phyloP scores from a whole-genome alignment of 2,888 invertebrate species.

The Apoda limacodes region DNA sequence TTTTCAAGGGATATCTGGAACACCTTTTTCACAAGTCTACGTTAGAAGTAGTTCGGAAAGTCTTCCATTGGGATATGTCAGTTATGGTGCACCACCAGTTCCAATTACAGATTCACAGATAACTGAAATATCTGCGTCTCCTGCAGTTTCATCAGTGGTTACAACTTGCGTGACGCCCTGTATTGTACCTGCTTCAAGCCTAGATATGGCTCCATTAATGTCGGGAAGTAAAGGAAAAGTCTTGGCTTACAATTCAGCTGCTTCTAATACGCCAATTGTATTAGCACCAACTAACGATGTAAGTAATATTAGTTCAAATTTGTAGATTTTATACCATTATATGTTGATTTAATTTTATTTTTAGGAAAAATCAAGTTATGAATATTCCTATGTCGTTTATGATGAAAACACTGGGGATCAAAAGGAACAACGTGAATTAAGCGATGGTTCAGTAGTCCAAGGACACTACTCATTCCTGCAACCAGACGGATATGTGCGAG shows the following conservation, averaged over 20 bases:
- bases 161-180: conserved; percentile 47
- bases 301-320: conserved; percentile 21
- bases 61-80: conserved; percentile 32
- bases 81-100: conserved; percentile 34
- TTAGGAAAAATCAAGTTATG: conserved; percentile 38
- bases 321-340: conserved; percentile 2
- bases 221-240: conserved; percentile 31
- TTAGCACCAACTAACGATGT: conserved; percentile 38
- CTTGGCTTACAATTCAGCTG: conserved; percentile 32
- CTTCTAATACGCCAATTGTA: conserved; percentile 35
- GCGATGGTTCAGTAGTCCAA: conserved; percentile 63
- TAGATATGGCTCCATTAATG: conserved; percentile 28
- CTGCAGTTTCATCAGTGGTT: conserved; percentile 27
- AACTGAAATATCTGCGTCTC: conserved; percentile 33
- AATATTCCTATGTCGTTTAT: conserved; percentile 65
- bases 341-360: conserved; percentile 16
- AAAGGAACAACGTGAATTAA: conserved; percentile 60
- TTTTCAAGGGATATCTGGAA: conserved; percentile 26
- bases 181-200: conserved; percentile 30
- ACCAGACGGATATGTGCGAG: conserved; percentile 63
- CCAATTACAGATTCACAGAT: conserved; percentile 26
- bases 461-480: conserved; percentile 66
- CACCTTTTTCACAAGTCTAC: conserved; percentile 37
- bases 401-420: conserved; percentile 67
- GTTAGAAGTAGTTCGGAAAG: conserved; percentile 35